Evolutionary conservation across 2,113 vertebrate genomes (phyloP).

Genomic region (Camelus bactrianus): DNA sequence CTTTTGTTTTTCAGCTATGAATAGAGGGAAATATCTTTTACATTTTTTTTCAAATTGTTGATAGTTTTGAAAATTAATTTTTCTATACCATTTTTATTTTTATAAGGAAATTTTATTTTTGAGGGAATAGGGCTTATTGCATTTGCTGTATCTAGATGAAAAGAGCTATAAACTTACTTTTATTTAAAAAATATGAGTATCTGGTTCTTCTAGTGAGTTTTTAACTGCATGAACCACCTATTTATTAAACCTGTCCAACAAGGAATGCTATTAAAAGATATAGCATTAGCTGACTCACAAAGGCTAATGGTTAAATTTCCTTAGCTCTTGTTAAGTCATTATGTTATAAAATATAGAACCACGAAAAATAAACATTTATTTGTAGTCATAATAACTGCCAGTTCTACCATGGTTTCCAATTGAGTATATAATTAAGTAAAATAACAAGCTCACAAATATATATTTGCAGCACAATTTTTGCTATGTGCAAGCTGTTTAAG

Average conservation of each 20-base stretch:
- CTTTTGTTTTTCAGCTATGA: neutral
- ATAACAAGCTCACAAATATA: slow-evolving; percentile 71
- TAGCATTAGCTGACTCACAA: slow-evolving; percentile 69
- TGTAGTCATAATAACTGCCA: slow-evolving; percentile 67
- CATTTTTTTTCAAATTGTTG: slow-evolving; percentile 23
- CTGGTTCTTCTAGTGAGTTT: slow-evolving; percentile 32
- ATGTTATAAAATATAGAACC: slow-evolving; percentile 79
- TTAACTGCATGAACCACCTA: slow-evolving; percentile 47
- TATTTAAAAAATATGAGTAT: slow-evolving; percentile 32
- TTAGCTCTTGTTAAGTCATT: slow-evolving; percentile 79
- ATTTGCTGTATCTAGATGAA: neutral
- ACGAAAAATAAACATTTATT: slow-evolving; percentile 82
- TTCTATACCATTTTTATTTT: neutral
- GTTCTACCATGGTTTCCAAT: slow-evolving; percentile 70
- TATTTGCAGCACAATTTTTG: slow-evolving; percentile 72
- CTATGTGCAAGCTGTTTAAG: slow-evolving; percentile 75
- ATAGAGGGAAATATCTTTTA: neutral
- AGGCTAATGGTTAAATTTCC: slow-evolving; percentile 71
- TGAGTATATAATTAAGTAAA: slow-evolving; percentile 83
- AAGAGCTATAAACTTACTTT: slow-evolving; percentile 45
- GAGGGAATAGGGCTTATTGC: neutral
- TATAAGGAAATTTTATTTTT: slow-evolving; percentile 17
- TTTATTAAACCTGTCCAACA: slow-evolving; percentile 71
- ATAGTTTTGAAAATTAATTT: slow-evolving; percentile 30
- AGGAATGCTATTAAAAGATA: slow-evolving; percentile 66